These are phyloP conservation scores for Neopipo cinnamomea DNA, from an alignment of 2,113 vertebrate species.

Conservation along the genomic window DNA sequence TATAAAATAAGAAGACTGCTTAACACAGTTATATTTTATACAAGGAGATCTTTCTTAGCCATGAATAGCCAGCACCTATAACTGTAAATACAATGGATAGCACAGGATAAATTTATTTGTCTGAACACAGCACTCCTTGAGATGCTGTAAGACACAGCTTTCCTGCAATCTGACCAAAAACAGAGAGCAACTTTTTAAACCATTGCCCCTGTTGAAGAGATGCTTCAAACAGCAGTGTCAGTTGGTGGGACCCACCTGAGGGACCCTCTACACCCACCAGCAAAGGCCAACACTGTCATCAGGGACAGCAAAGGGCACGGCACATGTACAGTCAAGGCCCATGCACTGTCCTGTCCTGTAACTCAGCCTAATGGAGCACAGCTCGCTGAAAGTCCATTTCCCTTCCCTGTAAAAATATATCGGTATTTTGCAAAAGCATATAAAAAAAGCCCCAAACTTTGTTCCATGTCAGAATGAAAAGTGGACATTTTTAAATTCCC, in stretches of 20 bases:
- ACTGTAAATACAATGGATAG: not conserved
- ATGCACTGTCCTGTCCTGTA: not conserved
- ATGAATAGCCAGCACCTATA: not conserved
- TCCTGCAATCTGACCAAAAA: not conserved
- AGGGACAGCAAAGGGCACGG: not conserved
- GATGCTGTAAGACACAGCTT: not conserved
- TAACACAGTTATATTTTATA: not conserved
- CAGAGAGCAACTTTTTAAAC: not conserved
- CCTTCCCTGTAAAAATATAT: not conserved
- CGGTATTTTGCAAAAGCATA: not conserved
- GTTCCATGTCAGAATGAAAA: not conserved
- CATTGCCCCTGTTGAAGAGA: not conserved
- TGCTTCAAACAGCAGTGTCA: not conserved
- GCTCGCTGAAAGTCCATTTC: fast-evolving
- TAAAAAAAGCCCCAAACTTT: not conserved
- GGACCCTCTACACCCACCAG: not conserved
- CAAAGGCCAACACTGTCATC: not conserved
- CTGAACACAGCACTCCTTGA: not conserved
- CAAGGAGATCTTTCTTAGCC: not conserved
- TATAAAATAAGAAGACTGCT: not conserved
- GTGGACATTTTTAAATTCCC: constrained; percentile 49
- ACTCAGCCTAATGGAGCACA: not conserved
- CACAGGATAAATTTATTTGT: not conserved
- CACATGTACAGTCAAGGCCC: not conserved
- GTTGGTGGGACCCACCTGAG: not conserved